These are phyloP conservation scores for Polymixis flavicincta DNA, from an alignment of 2,888 invertebrate species.

Conservation along the genomic window DNA sequence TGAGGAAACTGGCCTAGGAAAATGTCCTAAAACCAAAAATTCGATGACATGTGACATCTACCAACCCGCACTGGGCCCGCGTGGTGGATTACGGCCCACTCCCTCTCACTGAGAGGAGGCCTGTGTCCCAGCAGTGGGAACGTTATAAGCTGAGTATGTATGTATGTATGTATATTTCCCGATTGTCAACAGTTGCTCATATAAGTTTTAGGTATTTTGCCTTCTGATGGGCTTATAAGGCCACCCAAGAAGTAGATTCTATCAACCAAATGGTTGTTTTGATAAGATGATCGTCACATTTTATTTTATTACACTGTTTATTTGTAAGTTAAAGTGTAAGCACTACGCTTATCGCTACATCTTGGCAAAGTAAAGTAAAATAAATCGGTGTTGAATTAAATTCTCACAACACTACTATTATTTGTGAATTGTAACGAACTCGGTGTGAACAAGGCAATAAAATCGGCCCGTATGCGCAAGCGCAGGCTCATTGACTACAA, in stretches of 20 bases:
- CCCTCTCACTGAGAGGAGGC: too few species aligned
- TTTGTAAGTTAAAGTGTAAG: slow-evolving; percentile 3
- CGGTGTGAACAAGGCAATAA: slow-evolving; percentile 59
- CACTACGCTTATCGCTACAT: slow-evolving; percentile 29
- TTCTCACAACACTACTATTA: slow-evolving; percentile 49
- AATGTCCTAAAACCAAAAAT: too few species aligned
- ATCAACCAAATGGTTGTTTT: slow-evolving; percentile 5
- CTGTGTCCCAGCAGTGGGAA: too few species aligned
- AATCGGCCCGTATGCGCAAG: slow-evolving; percentile 37
- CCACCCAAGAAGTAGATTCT: slow-evolving; percentile 42
- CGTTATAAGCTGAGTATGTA: too few species aligned
- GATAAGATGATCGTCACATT: slow-evolving; percentile 25
- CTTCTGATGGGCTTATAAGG: neutral
- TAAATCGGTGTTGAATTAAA: slow-evolving; percentile 31
- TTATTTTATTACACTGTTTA: slow-evolving; percentile 30
- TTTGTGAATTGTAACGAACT: slow-evolving; percentile 41
- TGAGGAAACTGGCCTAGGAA: too few species aligned
- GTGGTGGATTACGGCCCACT: too few species aligned
- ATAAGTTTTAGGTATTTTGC: neutral
- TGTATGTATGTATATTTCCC: too few species aligned
- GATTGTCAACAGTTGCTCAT: neutral
- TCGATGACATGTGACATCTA: too few species aligned
- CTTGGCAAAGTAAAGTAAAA: slow-evolving; percentile 33
- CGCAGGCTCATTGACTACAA: slow-evolving; percentile 28
- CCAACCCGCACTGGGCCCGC: too few species aligned